These are phyloP conservation scores for Mayetiola destructor DNA, from an alignment of 2,888 invertebrate species.

Conservation along the genomic window DNA sequence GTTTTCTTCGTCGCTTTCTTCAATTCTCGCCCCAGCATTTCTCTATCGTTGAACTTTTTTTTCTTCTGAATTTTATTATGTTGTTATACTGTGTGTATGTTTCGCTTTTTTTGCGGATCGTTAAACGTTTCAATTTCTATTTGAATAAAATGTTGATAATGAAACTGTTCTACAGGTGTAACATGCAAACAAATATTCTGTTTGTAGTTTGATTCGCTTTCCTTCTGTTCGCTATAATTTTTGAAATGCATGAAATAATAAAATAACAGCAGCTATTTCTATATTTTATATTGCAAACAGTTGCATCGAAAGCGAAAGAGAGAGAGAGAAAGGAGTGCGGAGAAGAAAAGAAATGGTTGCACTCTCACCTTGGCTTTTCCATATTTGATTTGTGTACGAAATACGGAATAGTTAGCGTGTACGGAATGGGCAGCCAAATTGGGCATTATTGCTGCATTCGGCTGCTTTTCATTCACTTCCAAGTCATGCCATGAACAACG, in stretches of 20 bases:
- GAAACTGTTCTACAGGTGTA: conserved; percentile 8
- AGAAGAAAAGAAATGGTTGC: conserved; percentile 10
- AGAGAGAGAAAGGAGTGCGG: too few species aligned
- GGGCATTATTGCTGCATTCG: too few species aligned
- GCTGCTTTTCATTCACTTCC: too few species aligned
- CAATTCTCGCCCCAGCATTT: not conserved
- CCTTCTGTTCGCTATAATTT: conserved; percentile 7
- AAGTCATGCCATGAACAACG: too few species aligned
- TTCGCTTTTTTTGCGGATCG: conserved; percentile 1
- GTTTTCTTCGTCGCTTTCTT: not conserved
- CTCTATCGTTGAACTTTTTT: not conserved
- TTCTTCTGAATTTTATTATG: not conserved
- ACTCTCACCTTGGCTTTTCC: too few species aligned
- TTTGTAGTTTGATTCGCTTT: not conserved
- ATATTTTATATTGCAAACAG: not conserved
- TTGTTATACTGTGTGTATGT: not conserved
- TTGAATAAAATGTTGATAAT: conserved; percentile 8
- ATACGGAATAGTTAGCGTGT: too few species aligned
- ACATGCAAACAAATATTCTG: conserved; percentile 11
- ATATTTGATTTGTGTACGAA: too few species aligned
- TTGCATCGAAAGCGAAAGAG: too few species aligned
- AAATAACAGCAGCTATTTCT: not conserved
- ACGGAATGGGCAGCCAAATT: too few species aligned
- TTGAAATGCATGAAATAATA: not conserved
- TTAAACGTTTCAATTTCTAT: conserved; percentile 10